phyloP scores from a whole-genome alignment of 1,140 invertebrate genomes.

The Plutomurus gul region DNA sequence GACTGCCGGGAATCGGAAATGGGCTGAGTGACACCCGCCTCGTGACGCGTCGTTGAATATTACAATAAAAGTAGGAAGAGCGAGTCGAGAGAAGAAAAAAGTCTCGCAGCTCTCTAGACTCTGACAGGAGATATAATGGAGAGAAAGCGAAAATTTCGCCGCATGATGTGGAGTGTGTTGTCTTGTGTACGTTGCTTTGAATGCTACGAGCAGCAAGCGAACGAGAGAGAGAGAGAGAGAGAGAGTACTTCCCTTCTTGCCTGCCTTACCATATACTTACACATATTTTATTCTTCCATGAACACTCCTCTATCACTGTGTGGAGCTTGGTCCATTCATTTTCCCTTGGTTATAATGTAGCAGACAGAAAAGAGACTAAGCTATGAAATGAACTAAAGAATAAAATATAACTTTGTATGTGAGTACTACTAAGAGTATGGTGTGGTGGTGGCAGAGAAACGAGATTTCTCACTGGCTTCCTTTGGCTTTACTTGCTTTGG shows the following conservation, averaged over 20 bases:
- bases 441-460: not conserved
- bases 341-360: not conserved
- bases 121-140: slow-evolving; percentile 32
- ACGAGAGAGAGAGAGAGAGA: not conserved
- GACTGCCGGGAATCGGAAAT: slow-evolving; percentile 50
- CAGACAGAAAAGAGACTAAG: not conserved
- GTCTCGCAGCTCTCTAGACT: slow-evolving; percentile 7
- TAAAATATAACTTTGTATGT: not conserved
- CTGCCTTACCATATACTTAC: not conserved
- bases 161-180: not conserved
- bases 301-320: not conserved
- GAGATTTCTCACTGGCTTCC: not conserved
- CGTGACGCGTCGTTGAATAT: slow-evolving; percentile 52
- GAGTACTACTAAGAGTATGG: too few species aligned
- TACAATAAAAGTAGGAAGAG: slow-evolving; percentile 47
- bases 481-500: not conserved
- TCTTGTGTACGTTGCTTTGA: not conserved
- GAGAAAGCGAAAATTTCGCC: slow-evolving; percentile 16
- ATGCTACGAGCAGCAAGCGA: not conserved
- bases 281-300: not conserved
- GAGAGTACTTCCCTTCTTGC: not conserved
- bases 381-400: not conserved
- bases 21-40: slow-evolving; percentile 51
- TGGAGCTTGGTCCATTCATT: not conserved
- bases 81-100: slow-evolving; percentile 19